A percentile compares a stretch with the other conserved stretches of the same genome.
Conservation (phyloP, 2,113 vertebrate genomes). For the Lamprotornis superbus region DNA sequence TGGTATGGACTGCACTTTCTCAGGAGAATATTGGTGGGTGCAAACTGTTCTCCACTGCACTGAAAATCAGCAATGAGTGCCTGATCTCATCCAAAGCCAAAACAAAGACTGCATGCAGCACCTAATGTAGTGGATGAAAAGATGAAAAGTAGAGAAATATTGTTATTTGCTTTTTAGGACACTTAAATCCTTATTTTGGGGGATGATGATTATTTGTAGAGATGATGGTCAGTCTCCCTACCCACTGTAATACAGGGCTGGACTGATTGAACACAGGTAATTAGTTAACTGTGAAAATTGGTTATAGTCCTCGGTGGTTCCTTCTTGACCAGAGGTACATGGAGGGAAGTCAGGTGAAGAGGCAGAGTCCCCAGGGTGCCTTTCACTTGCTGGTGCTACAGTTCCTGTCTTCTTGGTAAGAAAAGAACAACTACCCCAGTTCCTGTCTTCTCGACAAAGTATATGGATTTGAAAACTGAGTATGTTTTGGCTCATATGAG, state of each 20-base stretch:
- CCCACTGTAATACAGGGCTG: background rate
- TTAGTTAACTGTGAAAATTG: background rate
- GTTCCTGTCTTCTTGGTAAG: background rate
- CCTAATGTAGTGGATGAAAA: background rate
- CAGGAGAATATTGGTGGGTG: background rate
- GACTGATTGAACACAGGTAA: background rate
- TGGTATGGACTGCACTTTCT: background rate
- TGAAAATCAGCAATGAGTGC: background rate
- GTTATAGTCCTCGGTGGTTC: background rate
- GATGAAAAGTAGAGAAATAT: background rate
- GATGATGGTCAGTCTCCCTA: background rate
- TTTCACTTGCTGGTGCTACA: background rate
- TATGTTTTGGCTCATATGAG: background rate
- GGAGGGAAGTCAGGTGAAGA: background rate
- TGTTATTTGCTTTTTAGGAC: background rate
- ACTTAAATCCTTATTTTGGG: background rate
- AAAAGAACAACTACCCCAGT: background rate
- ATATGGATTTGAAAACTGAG: background rate
- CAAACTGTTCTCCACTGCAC: background rate
- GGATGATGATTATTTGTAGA: background rate
- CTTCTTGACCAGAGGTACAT: background rate
- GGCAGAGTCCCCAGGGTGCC: background rate
- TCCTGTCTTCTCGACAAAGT: background rate
- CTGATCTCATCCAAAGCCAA: background rate
- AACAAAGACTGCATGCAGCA: background rate